Evolutionary conservation across 2,888 invertebrate species (phyloP).

Genomic region (Chrysodeixis includens): DNA sequence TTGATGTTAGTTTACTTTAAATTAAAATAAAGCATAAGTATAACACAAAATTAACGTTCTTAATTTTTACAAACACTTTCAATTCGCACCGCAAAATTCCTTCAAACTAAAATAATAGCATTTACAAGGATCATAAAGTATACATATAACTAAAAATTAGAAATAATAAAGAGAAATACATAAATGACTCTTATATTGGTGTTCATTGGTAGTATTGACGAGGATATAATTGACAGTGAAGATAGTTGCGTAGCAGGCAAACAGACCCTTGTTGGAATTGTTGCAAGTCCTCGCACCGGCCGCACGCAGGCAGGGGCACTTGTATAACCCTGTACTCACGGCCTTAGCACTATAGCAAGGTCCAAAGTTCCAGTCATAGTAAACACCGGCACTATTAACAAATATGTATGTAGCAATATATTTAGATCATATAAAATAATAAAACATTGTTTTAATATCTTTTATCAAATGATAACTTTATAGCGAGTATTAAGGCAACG

Average conservation of each 20-base stretch:
- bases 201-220: conserved; percentile 62
- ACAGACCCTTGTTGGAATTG: conserved; percentile 41
- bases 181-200: conserved; percentile 64
- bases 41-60: too few relatives aligned
- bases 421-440: too few relatives aligned
- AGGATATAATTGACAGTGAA: conserved; percentile 66
- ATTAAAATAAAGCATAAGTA: neutral
- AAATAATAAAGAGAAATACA: neutral
- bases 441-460: too few relatives aligned
- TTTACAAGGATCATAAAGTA: neutral
- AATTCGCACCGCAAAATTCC: too few relatives aligned
- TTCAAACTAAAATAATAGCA: too few relatives aligned
- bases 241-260: conserved; percentile 63
- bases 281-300: conserved; percentile 58
- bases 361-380: conserved; percentile 51
- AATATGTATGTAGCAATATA: neutral
- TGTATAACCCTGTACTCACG: conserved; percentile 68
- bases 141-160: neutral
- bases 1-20: neutral
- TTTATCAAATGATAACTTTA: too few relatives aligned
- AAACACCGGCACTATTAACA: conserved; percentile 28
- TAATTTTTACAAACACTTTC: too few relatives aligned
- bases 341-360: conserved; percentile 62
- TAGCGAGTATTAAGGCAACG: too few relatives aligned
- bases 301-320: conserved; percentile 36